These are phyloP conservation scores for Yoshiicerus persimilis DNA, from an alignment of 1,140 invertebrate species.

Conservation along the genomic window DNA sequence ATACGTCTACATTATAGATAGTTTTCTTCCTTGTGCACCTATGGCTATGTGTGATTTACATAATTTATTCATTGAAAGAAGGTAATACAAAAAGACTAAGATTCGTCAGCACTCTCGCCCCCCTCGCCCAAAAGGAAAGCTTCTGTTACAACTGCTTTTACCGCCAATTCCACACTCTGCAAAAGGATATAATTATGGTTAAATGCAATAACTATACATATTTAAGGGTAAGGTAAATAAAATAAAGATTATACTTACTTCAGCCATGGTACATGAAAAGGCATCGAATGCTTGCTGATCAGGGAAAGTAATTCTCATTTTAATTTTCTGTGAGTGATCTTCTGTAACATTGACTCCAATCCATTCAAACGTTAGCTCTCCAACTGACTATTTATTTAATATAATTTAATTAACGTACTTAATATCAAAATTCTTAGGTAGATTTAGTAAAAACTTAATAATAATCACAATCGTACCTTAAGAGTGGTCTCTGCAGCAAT, in stretches of 20 bases:
- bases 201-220: neutral
- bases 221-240: neutral
- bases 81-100: neutral
- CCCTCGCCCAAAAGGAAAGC: neutral
- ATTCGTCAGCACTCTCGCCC: neutral
- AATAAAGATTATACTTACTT: conserved; percentile 19
- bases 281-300: conserved; percentile 28
- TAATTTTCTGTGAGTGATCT: neutral
- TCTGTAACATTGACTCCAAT: neutral
- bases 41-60: too few species aligned
- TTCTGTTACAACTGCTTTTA: conserved; percentile 28
- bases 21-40: too few species aligned
- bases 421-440: neutral
- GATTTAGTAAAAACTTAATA: neutral
- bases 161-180: conserved; percentile 34
- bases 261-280: conserved; percentile 31
- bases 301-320: conserved; percentile 15
- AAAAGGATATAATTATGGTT: neutral
- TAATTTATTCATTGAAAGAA: neutral
- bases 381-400: conserved; percentile 1
- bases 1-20: too few species aligned
- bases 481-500: conserved; percentile 32
- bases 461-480: neutral
- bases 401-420: neutral
- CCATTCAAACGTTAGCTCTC: conserved; percentile 35